Percentiles rank a stretch among this genome's conserved stretches.
phyloP scores from a whole-genome alignment of 37 sponge, comb jelly and placozoan genomes.

The Ianthella basta region DNA sequence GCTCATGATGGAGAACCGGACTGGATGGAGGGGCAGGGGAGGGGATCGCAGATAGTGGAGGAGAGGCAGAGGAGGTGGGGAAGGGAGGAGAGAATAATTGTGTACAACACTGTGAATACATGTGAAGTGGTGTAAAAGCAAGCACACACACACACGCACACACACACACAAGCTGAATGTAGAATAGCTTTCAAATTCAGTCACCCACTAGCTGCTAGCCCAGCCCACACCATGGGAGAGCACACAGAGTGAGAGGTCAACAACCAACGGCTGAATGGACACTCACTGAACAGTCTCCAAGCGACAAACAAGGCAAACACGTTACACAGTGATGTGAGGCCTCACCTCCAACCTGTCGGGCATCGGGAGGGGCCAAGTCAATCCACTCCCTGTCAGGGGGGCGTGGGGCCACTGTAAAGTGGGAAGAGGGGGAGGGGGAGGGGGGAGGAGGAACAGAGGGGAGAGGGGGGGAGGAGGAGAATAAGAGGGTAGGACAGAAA shows the following conservation, averaged over 20 bases:
- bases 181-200: background rate
- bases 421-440: background rate
- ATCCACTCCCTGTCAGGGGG: conserved; percentile 87
- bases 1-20: conserved; percentile 82
- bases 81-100: conserved; percentile 8
- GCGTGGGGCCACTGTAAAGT: conserved; percentile 29
- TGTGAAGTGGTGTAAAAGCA: too few relatives aligned
- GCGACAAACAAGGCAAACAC: background rate
- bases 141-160: too few relatives aligned
- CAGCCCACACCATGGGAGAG: background rate
- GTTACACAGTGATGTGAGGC: too few relatives aligned
- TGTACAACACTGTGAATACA: background rate
- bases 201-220: background rate
- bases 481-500: background rate
- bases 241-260: too few relatives aligned
- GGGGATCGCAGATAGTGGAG: conserved; percentile 19
- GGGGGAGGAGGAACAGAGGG: too few relatives aligned
- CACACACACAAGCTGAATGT: too few relatives aligned
- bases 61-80: background rate
- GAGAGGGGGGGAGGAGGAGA: too few relatives aligned
- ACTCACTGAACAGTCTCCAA: background rate
- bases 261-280: too few relatives aligned
- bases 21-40: conserved; percentile 31
- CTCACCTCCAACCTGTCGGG: conserved; percentile 1
- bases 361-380: conserved; percentile 25